Evolutionary conservation across 2,797 vertebrate genomes (phyloP), one percentile per base, ranked within the genome.

Genomic region (Mastacembelus armatus): DNA sequence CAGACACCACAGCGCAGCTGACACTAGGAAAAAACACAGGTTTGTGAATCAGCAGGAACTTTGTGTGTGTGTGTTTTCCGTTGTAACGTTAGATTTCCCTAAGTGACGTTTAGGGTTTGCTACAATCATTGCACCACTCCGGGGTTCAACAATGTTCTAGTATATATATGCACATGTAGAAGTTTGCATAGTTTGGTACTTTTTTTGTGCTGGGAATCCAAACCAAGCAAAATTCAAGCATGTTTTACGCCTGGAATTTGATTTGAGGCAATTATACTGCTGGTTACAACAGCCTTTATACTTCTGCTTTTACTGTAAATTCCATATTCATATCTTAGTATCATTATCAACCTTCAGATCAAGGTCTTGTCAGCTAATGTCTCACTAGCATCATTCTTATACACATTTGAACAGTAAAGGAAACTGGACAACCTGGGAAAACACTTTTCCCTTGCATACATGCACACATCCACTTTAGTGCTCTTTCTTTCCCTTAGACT

Each of bases 401-500:
- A 80, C 60, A 78, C 54, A 57, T 74, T 71, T 78, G 26, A 80
- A 83, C 79, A 74, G 60, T 60, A 48, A 70, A 76, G 75, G 69
- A 82, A 78, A 84, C 43, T 24, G 52, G 58, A 82, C 66, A 42
- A 56, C 42, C 36, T 12, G 55, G 62, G 66, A 35, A 65, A 48
- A 21, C 7, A 15, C 24, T 33, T 27, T 40, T 35, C 39, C 66
- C 64, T 66, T 39, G 55, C 81, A 80, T 65, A 76, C 83, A 81
- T 69, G 73, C 82, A 72, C 71, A 77, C 85, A 80, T 44, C 77
- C 85, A 39, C 69, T 59, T 81, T 87, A 91, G 88, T 89, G 87
- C 88, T 88, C 66, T 78, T 77, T 71, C 63, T 77, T 70, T 77
- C 71, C 67, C 67, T 61, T 50, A 57, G 61, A 60, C 55, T 62